Percentiles rank a stretch among this genome's conserved stretches.
These are phyloP conservation scores for Aphis craccivora DNA, from an alignment of 1,140 invertebrate species.

Conservation along the genomic window DNA sequence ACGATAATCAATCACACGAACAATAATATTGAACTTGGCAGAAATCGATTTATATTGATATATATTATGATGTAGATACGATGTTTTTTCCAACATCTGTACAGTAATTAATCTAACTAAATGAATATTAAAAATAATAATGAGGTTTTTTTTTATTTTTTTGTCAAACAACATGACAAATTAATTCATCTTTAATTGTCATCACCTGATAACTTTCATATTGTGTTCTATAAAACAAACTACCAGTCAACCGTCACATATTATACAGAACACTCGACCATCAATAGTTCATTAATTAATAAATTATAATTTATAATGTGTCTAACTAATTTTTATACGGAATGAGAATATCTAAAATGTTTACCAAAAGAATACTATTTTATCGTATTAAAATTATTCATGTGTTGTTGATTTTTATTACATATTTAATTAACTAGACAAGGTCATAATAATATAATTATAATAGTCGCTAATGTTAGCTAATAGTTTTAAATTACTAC, in stretches of 20 bases:
- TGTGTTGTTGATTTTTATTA: background rate
- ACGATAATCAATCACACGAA: constrained; percentile 28
- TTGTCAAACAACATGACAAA: background rate
- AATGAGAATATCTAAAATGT: background rate
- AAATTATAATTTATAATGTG: background rate
- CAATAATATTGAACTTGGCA: constrained; percentile 36
- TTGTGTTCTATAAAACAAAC: background rate
- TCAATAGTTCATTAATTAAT: background rate
- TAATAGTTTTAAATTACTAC: constrained; percentile 38
- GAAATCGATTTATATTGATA: constrained; percentile 25
- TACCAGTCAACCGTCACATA: background rate
- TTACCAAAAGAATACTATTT: background rate
- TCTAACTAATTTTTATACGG: background rate
- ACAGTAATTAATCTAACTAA: constrained; percentile 8
- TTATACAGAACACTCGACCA: background rate
- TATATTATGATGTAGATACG: background rate
- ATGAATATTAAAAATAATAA: background rate
- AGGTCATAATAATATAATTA: constrained; percentile 24
- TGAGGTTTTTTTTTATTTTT: background rate
- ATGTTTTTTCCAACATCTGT: background rate
- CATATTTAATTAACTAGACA: constrained; percentile 2
- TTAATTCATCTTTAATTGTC: background rate
- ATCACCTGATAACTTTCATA: background rate
- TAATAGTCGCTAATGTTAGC: too few relatives aligned
- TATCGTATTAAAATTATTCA: background rate